A percentile compares a stretch with the other conserved stretches of the same genome.
phyloP scores from a whole-genome alignment of 2,888 invertebrate species.

The Cephus spinipes region DNA sequence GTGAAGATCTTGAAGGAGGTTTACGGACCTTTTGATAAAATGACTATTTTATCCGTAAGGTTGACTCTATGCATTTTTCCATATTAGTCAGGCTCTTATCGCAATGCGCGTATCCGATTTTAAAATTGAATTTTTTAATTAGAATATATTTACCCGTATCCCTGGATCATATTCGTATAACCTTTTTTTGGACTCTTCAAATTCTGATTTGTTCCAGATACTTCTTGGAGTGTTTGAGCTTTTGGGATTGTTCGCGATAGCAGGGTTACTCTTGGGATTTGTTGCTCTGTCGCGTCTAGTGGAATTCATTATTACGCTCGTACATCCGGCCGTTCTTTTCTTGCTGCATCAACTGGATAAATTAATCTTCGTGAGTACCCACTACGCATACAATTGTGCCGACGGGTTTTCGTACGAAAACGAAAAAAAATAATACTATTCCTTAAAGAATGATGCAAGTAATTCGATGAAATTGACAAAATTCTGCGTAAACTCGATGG shows the following conservation, averaged over 20 bases:
- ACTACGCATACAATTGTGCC: not conserved
- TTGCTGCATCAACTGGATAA: not conserved
- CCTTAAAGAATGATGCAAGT: not conserved
- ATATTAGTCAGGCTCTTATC: not conserved
- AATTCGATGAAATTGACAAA: not conserved
- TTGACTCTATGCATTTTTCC: not conserved
- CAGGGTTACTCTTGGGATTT: not conserved
- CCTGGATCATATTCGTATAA: not conserved
- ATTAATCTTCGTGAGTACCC: conserved; percentile 3
- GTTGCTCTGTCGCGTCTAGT: not conserved
- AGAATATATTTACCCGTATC: not conserved
- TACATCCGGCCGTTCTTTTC: not conserved
- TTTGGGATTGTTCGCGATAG: not conserved
- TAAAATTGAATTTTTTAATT: not conserved
- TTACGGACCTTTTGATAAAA: not conserved
- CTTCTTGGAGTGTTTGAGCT: not conserved
- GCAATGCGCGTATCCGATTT: not conserved
- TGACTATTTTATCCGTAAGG: not conserved
- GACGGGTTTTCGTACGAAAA: not conserved
- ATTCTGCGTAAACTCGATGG: not conserved
- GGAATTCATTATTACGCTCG: not conserved
- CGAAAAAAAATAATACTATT: not conserved
- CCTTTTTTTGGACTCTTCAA: not conserved
- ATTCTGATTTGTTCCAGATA: not conserved
- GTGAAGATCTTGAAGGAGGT: not conserved